A percentile compares a stretch with the other conserved stretches of the same genome.
Conservation (phyloP, 2,888 invertebrate genomes). For the Luffia ferchaultella region DNA sequence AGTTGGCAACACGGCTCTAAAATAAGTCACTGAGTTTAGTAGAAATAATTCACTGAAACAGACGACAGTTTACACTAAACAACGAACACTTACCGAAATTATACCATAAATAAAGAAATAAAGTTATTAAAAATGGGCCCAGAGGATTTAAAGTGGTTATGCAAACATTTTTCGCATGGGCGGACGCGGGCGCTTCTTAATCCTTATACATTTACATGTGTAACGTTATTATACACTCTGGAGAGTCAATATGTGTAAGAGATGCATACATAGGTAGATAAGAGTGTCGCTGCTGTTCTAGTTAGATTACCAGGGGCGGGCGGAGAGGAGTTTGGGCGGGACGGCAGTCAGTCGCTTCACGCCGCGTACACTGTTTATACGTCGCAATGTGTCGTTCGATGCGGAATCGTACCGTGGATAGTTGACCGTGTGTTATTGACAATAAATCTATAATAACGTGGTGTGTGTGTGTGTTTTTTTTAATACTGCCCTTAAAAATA, state of each 20-base stretch:
- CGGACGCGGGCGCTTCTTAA: slow-evolving; percentile 24
- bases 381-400: neutral
- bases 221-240: too few species aligned
- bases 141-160: slow-evolving; percentile 22
- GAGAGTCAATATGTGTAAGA: too few species aligned
- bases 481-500: too few species aligned
- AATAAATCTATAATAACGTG: too few species aligned
- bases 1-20: too few species aligned
- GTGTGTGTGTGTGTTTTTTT: too few species aligned
- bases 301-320: neutral
- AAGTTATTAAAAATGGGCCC: slow-evolving; percentile 26
- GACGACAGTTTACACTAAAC: too few species aligned
- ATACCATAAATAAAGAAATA: slow-evolving; percentile 32
- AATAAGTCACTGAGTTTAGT: too few species aligned
- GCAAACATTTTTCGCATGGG: slow-evolving; percentile 42
- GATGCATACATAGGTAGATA: too few species aligned
- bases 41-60: too few species aligned
- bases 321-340: neutral
- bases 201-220: too few species aligned
- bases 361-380: neutral
- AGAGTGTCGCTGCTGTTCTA: too few species aligned
- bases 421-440: neutral
- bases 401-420: neutral
- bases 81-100: slow-evolving; percentile 16
- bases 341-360: neutral